These are phyloP conservation scores for Trichosurus vulpecula DNA, from an alignment of 2,797 vertebrate species.

Conservation along the genomic window DNA sequence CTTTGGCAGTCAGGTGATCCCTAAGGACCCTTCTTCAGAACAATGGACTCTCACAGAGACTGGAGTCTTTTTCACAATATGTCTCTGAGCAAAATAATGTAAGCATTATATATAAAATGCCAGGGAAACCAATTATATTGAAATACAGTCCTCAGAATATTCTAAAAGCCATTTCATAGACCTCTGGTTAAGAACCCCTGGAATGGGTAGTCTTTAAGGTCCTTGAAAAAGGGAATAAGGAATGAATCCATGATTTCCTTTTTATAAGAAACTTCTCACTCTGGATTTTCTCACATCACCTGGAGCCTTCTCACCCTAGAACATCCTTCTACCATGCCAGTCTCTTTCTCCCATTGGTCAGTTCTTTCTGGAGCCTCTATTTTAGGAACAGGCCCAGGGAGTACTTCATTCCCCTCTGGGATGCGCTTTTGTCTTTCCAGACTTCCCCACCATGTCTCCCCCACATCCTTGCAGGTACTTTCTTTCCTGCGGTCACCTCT, in stretches of 20 bases:
- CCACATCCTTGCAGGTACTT: neutral
- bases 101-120: neutral
- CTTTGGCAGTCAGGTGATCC: neutral
- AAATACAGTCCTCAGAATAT: neutral
- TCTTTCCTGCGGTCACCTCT: too few species aligned
- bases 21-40: neutral
- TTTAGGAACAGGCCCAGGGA: too few species aligned
- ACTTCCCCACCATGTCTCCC: neutral
- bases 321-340: neutral
- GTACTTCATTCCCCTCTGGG: neutral
- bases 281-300: neutral
- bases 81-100: neutral
- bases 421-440: neutral
- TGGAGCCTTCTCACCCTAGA: neutral
- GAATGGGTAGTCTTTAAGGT: neutral
- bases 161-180: neutral
- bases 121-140: neutral
- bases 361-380: neutral
- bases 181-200: neutral
- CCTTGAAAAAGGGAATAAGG: neutral
- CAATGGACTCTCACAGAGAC: neutral
- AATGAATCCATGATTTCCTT: neutral
- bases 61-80: neutral
- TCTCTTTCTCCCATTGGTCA: neutral
- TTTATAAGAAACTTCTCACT: neutral